These are phyloP conservation scores for Pristionchus entomophagus DNA, from an alignment of 2,888 invertebrate species.

Conservation along the genomic window DNA sequence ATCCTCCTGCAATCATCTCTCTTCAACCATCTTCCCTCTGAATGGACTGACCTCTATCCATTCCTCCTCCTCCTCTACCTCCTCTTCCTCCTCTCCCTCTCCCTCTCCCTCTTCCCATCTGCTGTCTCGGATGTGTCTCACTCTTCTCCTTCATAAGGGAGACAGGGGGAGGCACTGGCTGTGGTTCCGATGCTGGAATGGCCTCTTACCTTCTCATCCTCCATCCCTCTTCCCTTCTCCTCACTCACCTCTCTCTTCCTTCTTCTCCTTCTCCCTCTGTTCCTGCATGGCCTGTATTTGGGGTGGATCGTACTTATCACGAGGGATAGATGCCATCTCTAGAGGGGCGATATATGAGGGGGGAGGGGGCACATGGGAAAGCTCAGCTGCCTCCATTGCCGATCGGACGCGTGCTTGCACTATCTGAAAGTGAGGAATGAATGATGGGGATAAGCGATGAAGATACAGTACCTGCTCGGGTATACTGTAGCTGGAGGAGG, in stretches of 20 bases:
- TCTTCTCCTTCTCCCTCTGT: slow-evolving; percentile 21
- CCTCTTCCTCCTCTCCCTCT: neutral
- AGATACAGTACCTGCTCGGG: slow-evolving; percentile 42
- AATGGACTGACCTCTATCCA: neutral
- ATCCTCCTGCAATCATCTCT: neutral
- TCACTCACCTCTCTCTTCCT: neutral
- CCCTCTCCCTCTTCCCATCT: neutral
- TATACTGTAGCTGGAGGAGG: slow-evolving; percentile 32
- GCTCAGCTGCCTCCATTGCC: neutral
- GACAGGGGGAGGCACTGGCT: neutral
- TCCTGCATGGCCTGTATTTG: slow-evolving; percentile 20
- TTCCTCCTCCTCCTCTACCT: neutral
- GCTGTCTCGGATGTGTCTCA: neutral
- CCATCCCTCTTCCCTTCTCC: neutral
- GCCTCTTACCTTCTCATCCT: neutral
- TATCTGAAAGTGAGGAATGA: neutral
- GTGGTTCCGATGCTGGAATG: slow-evolving; percentile 1
- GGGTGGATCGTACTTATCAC: neutral
- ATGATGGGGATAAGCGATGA: neutral
- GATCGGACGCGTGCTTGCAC: slow-evolving; percentile 37
- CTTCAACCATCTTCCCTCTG: neutral
- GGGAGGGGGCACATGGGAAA: slow-evolving; percentile 12
- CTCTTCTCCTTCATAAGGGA: neutral
- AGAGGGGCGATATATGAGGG: slow-evolving; percentile 13
- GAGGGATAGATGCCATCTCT: neutral